A percentile compares a stretch with the other conserved stretches of the same genome.
These are phyloP conservation scores for Charanyca ferruginea DNA, from an alignment of 2,888 invertebrate species.

Conservation along the genomic window DNA sequence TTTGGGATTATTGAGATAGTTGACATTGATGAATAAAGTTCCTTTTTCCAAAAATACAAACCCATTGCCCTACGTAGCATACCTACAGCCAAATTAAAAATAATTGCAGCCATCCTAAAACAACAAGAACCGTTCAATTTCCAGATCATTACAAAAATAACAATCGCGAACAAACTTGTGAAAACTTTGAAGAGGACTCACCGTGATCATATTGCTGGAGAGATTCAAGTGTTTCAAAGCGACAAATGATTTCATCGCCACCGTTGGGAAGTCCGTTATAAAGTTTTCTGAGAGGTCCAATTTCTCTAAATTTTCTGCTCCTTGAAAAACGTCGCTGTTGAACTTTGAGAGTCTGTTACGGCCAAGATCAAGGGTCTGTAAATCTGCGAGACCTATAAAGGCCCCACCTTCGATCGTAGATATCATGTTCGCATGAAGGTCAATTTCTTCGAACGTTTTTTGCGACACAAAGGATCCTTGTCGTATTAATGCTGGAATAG, in stretches of 20 bases:
- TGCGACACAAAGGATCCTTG: slow-evolving; percentile 94
- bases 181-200: slow-evolving; percentile 77
- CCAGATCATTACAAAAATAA: slow-evolving; percentile 52
- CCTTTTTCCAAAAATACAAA: neutral
- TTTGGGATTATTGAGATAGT: too few relatives aligned
- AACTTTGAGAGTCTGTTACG: slow-evolving; percentile 95
- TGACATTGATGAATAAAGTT: too few relatives aligned
- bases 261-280: slow-evolving; percentile 95
- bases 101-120: slow-evolving; percentile 16
- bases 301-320: slow-evolving; percentile 94
- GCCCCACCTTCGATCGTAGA: slow-evolving; percentile 94
- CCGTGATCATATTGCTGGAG: slow-evolving; percentile 96
- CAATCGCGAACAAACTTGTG: slow-evolving; percentile 37
- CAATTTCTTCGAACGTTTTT: slow-evolving; percentile 93
- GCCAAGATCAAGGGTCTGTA: slow-evolving; percentile 94
- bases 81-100: neutral
- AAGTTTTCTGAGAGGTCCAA: slow-evolving; percentile 97
- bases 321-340: slow-evolving; percentile 96
- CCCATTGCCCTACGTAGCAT: neutral
- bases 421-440: slow-evolving; percentile 95
- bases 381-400: slow-evolving; percentile 92
- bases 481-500: slow-evolving; percentile 92
- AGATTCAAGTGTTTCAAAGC: slow-evolving; percentile 94
- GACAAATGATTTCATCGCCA: slow-evolving; percentile 93
- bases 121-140: slow-evolving; percentile 28